Conservation (phyloP, 92 coral and sea anemone species). For the Actinostola sp. region DNA sequence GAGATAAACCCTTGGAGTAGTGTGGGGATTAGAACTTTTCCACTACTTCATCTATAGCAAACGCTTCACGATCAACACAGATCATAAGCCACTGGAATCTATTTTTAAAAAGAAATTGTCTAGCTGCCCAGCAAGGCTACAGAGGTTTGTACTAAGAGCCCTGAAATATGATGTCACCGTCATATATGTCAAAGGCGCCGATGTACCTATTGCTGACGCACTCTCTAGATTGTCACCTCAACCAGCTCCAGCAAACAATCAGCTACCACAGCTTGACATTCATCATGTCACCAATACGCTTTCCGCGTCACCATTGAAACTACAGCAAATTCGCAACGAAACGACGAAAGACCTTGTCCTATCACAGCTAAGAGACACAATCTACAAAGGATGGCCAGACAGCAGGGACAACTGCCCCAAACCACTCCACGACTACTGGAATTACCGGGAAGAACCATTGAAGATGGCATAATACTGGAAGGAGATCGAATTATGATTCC, state of each 20-base stretch:
- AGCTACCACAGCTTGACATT: not conserved
- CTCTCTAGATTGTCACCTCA: constrained; percentile 41
- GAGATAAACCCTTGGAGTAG: constrained; percentile 53
- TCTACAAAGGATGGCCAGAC: too few relatives aligned
- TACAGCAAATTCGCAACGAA: constrained; percentile 56
- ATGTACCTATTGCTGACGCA: constrained; percentile 57
- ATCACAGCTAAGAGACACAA: constrained; percentile 14
- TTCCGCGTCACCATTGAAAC: constrained; percentile 4
- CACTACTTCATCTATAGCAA: constrained; percentile 60
- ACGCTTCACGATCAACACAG: constrained; percentile 51
- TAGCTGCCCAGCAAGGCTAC: constrained; percentile 57
- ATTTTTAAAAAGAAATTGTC: constrained; percentile 45
- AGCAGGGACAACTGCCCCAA: constrained; percentile 55
- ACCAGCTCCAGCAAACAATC: not conserved
- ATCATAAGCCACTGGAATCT: constrained; percentile 51
- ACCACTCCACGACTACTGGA: constrained; percentile 62
- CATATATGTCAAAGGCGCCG: not conserved
- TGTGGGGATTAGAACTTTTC: constrained; percentile 60
- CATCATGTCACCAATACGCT: not conserved
- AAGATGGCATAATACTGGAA: constrained; percentile 50
- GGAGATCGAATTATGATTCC: constrained; percentile 49
- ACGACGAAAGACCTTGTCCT: constrained; percentile 34
- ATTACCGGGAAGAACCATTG: constrained; percentile 65
- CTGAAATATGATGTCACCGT: too few relatives aligned
- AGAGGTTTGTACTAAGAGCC: too few relatives aligned